Evolutionary conservation across 2,113 vertebrate genomes (phyloP).

Genomic region (Apteryx owenii): DNA sequence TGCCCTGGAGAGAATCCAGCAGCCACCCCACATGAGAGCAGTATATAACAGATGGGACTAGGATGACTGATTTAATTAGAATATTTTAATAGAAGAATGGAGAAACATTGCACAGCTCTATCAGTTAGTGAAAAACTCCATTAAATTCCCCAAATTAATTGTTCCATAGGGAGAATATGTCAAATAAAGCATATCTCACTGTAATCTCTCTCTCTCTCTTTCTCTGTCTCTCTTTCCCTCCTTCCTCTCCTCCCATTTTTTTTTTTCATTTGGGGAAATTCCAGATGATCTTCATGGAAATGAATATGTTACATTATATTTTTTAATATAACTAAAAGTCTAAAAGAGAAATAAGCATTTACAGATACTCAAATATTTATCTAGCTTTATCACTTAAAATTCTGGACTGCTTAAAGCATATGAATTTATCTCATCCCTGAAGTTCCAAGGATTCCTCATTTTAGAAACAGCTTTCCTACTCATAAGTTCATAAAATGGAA

Average conservation of each 20-base stretch:
- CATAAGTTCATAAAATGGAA: background rate
- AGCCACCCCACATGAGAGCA: slow-evolving; percentile 68
- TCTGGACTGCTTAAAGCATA: background rate
- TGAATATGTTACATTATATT: slow-evolving; percentile 8
- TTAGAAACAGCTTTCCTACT: background rate
- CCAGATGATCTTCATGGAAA: slow-evolving; percentile 9
- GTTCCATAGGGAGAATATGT: slow-evolving; percentile 69
- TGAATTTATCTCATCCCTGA: background rate
- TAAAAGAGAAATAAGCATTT: slow-evolving; percentile 43
- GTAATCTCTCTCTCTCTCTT: background rate
- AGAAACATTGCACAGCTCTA: slow-evolving; percentile 71
- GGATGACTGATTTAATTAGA: slow-evolving; percentile 84
- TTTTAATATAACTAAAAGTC: slow-evolving; percentile 28
- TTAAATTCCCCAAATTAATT: slow-evolving; percentile 79
- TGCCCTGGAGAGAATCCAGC: slow-evolving; percentile 78
- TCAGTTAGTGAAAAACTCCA: slow-evolving; percentile 65
- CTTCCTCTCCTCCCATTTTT: fast-evolving
- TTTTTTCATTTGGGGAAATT: slow-evolving; percentile 30
- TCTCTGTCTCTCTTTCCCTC: background rate
- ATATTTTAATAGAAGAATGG: slow-evolving; percentile 80
- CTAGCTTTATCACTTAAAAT: slow-evolving; percentile 51
- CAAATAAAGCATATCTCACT: slow-evolving; percentile 68
- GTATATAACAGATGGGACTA: slow-evolving; percentile 79
- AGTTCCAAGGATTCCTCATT: background rate
- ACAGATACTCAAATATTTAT: slow-evolving; percentile 46